Evolutionary conservation across 2,888 invertebrate genomes (phyloP), one percentile per base, ranked within the genome.

Genomic region (Harpalus rufipes): DNA sequence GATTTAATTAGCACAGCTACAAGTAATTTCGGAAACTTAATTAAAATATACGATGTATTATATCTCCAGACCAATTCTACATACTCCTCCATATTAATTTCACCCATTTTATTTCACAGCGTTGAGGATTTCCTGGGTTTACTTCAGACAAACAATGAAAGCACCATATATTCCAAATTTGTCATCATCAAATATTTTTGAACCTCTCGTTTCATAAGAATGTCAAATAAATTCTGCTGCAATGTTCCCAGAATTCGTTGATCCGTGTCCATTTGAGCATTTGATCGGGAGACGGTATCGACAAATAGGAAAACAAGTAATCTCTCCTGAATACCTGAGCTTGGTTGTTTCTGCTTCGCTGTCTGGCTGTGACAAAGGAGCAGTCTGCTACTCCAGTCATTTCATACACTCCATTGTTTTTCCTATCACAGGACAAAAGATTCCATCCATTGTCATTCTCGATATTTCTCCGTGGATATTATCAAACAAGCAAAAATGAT

Each of bases 1-100:
- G 65, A 65, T 65, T 65, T 65, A 25, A 65, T 65, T 65, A 65
- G 65, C 65, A 32, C 65, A 65, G 65, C 65, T 65, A 65, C 65
- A 32, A 65, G 65, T 65, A 65, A 65, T 65, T 65, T 65, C 21
- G 65, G 65, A 65, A 61, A 65, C 65, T 65, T 65, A 65, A 65
- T 65, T 65, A 65, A 65, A 65, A 32, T 32, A 32, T 32, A 65
- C 65, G 65, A 65, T 25, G 65, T 65, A 65, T 25, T 12, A 32
- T 6, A 18, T 61, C 10, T 18, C 18, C 7, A 10, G 10, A 10
- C 16, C 61, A 61, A 16, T 18, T 61, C 18, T 61, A 61, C 21
- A 61, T 61, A 18, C 61, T 18, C 2, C 44, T 10, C 18, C 5
- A 4, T 59, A 65, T 14, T n/a, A 25, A 14, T 32, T n/a, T 25